phyloP scores from a whole-genome alignment of 2,888 invertebrate species.

The Agrotis ipsilon region DNA sequence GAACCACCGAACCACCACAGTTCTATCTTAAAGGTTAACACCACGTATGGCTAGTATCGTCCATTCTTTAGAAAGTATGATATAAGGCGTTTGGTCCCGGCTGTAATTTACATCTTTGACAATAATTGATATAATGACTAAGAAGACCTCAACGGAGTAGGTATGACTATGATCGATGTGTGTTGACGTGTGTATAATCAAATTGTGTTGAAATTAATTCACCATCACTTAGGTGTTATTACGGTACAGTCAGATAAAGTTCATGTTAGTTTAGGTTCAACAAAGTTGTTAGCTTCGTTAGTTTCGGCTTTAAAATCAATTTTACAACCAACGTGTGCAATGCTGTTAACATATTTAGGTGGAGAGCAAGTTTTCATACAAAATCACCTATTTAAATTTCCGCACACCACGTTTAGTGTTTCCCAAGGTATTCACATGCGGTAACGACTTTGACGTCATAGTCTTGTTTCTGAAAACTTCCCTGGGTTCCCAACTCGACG shows the following conservation, averaged over 20 bases:
- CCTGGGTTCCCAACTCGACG: slow-evolving; percentile 7
- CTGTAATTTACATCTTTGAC: too few species aligned
- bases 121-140: too few species aligned
- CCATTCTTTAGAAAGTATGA: too few species aligned
- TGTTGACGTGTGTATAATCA: too few species aligned
- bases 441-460: slow-evolving; percentile 42
- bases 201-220: too few species aligned
- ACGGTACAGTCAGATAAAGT: neutral
- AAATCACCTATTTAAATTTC: slow-evolving; percentile 27
- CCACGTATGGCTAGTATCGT: too few species aligned
- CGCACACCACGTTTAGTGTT: slow-evolving; percentile 25
- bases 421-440: slow-evolving; percentile 16
- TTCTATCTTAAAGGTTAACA: too few species aligned
- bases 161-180: too few species aligned
- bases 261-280: neutral
- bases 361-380: slow-evolving; percentile 12
- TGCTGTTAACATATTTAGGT: slow-evolving; percentile 4
- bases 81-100: too few species aligned
- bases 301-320: slow-evolving; percentile 5
- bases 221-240: too few species aligned
- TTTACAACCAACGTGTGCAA: neutral
- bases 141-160: too few species aligned
- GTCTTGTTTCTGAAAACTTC: slow-evolving; percentile 53
- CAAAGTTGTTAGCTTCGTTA: neutral
- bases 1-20: too few species aligned